Evolutionary conservation across 1,140 invertebrate genomes (phyloP).

Genomic region (Hypsibius dujardini): DNA sequence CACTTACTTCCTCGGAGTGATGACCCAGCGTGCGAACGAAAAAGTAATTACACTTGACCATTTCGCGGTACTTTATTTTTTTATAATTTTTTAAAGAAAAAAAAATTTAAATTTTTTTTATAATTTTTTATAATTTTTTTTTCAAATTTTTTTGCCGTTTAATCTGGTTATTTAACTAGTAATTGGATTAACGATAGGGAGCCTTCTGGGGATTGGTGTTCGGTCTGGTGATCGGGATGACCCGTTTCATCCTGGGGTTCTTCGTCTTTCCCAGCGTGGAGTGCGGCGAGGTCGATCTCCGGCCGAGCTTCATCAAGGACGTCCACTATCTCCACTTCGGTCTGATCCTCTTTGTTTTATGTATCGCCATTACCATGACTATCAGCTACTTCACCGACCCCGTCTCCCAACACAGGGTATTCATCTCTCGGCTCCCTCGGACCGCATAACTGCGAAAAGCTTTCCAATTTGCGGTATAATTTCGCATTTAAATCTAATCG

Average conservation of each 20-base stretch:
- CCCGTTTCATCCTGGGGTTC: slow-evolving; percentile 33
- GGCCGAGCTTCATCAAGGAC: slow-evolving; percentile 32
- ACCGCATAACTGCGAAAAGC: no score
- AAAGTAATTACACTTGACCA: slow-evolving; percentile 30
- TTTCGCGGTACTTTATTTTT: slow-evolving; percentile 30
- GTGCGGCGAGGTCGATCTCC: slow-evolving; percentile 31
- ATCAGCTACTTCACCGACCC: slow-evolving; percentile 34
- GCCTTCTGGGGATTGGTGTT: slow-evolving; percentile 34
- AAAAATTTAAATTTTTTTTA: no score
- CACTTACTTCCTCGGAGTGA: slow-evolving; percentile 35
- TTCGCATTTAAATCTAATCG: no score
- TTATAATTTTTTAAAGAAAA: no score
- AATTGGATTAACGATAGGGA: slow-evolving; percentile 26
- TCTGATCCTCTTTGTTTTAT: slow-evolving; percentile 29
- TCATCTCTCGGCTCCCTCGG: no score
- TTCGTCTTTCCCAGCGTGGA: slow-evolving; percentile 31
- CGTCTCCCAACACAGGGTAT: no score
- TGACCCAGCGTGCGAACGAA: slow-evolving; percentile 37
- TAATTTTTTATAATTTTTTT: no score
- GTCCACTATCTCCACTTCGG: slow-evolving; percentile 40
- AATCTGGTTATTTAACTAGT: no score
- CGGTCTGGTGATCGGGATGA: slow-evolving; percentile 30
- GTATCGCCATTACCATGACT: slow-evolving; percentile 24
- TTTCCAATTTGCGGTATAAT: no score
- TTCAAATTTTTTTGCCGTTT: no score